Evolutionary conservation across 2,888 invertebrate species (phyloP), one percentile per base, ranked within the genome.

Genomic region (Caenorhabditis angaria): DNA sequence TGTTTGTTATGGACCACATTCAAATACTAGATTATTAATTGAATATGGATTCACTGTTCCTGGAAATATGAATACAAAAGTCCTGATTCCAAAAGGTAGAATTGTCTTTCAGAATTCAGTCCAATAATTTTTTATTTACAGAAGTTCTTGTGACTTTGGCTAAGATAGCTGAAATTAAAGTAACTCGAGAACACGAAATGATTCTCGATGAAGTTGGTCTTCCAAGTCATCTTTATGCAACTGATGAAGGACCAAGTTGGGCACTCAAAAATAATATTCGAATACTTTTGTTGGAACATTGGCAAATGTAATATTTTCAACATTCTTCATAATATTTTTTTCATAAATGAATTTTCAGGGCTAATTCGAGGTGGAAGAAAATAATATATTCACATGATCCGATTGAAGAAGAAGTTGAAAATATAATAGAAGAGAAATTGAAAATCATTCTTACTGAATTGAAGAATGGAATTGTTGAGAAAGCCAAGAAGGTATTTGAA

Each of bases 1-100:
- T 76, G 88, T 89, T 55, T 88, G 85, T 61, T 89, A 89, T 78
- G 89, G 89, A 24, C 83, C 87, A 24, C 89, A 89, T 80, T 86
- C 87, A 72, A 89, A 89, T 75, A 76, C 80, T 4, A 85, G 85
- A 12, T 84, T 89, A 10, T 83, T 88, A 61, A 57, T 89, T 35
- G 88, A 89, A 63, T 89, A 89, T 79, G 89, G 89, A 3, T 89
- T 89, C 80, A 83, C 82, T 20, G 66, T 89, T 20, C 82, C 82
- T n/a, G 63, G 80, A 18, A 89, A 89, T 70, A 72, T 82, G 14
- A 71, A 80, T 62, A 80, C 77, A 18, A 82, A 78, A 22, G 82
- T 85, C 22, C 28, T 69, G 18, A 65, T 85, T 18, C 72, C 82
- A 0, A 65, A 76, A 25, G 82, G 85, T 83, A 18, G 41, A 14